Conservation (phyloP, 2,888 invertebrate species). For the Tinea trinotella region DNA sequence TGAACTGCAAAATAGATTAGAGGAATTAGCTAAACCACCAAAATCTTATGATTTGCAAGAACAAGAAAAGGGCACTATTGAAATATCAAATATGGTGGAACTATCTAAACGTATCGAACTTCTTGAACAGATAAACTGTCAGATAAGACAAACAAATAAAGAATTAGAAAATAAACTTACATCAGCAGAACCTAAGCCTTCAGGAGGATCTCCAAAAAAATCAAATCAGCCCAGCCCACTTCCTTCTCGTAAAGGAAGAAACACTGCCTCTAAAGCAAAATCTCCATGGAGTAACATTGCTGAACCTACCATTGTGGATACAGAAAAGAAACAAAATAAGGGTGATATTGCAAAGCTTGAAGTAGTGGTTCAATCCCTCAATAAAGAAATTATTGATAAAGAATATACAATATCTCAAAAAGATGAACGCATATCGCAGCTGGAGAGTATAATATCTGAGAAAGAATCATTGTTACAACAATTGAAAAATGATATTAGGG, state of each 20-base stretch:
- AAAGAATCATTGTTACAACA: conserved; percentile 33
- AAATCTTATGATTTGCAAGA: conserved; percentile 38
- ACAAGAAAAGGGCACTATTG: conserved; percentile 73
- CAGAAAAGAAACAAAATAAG: conserved; percentile 50
- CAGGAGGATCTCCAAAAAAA: conserved; percentile 43
- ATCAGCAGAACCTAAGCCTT: conserved; percentile 38
- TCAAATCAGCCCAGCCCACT: conserved; percentile 59
- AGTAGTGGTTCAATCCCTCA: conserved; percentile 53
- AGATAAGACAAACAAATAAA: conserved; percentile 66
- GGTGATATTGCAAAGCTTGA: conserved; percentile 49
- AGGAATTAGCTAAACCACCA: conserved; percentile 29
- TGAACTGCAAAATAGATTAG: conserved; percentile 45
- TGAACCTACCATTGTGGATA: conserved; percentile 44
- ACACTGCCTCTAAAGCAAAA: conserved; percentile 51
- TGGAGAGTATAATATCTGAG: conserved; percentile 31
- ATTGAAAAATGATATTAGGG: conserved; percentile 22
- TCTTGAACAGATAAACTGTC: conserved; percentile 63
- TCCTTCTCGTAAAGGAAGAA: conserved; percentile 53
- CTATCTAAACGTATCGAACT: conserved; percentile 64
- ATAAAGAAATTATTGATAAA: conserved; percentile 62
- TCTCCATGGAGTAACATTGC: conserved; percentile 62
- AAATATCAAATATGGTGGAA: conserved; percentile 55
- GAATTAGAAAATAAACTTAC: conserved; percentile 68
- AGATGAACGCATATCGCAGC: conserved; percentile 52
- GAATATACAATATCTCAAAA: conserved; percentile 56